Evolutionary conservation across 2,888 invertebrate genomes (phyloP).

Genomic region (Eupithecia pulchellata): DNA sequence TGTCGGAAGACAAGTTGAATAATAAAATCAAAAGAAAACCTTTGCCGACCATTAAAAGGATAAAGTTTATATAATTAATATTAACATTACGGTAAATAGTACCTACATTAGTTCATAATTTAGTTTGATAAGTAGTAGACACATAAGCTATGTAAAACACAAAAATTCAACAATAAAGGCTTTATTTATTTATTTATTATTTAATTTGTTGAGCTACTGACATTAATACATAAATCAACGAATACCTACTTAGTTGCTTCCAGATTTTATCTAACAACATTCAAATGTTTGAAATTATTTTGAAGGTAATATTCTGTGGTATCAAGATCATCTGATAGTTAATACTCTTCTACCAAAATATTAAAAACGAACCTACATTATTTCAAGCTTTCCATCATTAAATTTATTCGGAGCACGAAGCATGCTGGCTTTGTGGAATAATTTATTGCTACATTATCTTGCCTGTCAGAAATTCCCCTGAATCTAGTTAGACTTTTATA

Average conservation of each 20-base stretch:
- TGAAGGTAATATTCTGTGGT: not conserved
- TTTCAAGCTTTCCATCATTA: constrained; percentile 50
- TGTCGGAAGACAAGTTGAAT: too few relatives aligned
- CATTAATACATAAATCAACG: constrained; percentile 10
- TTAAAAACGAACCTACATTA: not conserved
- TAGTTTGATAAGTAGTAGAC: too few relatives aligned
- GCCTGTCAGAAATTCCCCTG: constrained; percentile 1
- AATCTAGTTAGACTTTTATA: not conserved
- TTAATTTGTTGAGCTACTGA: constrained; percentile 1
- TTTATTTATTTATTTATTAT: too few relatives aligned
- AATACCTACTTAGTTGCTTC: not conserved
- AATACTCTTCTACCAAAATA: not conserved
- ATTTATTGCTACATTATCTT: constrained; percentile 30
- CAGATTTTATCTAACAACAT: not conserved
- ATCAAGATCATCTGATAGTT: not conserved
- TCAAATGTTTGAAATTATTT: not conserved
- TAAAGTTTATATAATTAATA: too few relatives aligned
- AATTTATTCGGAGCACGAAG: constrained; percentile 51
- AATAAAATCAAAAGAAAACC: too few relatives aligned
- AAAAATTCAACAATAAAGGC: too few relatives aligned
- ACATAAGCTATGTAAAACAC: too few relatives aligned
- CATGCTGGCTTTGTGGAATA: constrained; percentile 46
- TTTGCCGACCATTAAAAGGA: too few relatives aligned
- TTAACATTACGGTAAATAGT: too few relatives aligned
- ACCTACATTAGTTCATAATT: too few relatives aligned